phyloP scores from a whole-genome alignment of 2,797 vertebrate species.

The Lepilemur septentrionalis region DNA sequence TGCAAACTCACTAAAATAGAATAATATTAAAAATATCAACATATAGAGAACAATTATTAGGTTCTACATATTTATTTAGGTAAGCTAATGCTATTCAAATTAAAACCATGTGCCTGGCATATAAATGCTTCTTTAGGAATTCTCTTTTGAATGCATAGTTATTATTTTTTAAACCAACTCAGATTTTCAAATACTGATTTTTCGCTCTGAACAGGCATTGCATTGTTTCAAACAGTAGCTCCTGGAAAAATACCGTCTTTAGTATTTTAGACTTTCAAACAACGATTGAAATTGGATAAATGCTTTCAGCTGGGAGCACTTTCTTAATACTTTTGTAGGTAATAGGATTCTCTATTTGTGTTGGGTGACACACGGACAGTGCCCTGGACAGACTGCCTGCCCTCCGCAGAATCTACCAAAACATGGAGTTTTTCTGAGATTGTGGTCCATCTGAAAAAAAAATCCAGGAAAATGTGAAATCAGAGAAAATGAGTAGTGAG shows the following conservation, averaged over 20 bases:
- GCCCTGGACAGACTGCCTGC: neutral
- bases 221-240: slow-evolving; percentile 86
- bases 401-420: slow-evolving; percentile 30
- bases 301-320: slow-evolving; percentile 84
- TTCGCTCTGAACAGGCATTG: slow-evolving; percentile 74
- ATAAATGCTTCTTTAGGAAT: slow-evolving; percentile 75
- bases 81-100: slow-evolving; percentile 81
- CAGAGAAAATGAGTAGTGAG: neutral
- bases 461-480: slow-evolving; percentile 12
- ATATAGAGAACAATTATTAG: slow-evolving; percentile 69
- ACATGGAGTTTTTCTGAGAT: neutral
- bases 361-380: slow-evolving; percentile 58
- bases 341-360: slow-evolving; percentile 71
- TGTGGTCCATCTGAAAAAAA: neutral
- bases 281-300: slow-evolving; percentile 85
- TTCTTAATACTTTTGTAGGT: slow-evolving; percentile 83
- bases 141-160: slow-evolving; percentile 77
- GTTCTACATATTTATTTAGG: slow-evolving; percentile 80
- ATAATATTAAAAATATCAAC: slow-evolving; percentile 64
- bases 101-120: slow-evolving; percentile 80
- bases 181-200: slow-evolving; percentile 79
- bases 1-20: slow-evolving; percentile 56
- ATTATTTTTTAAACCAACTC: slow-evolving; percentile 80
- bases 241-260: slow-evolving; percentile 74
- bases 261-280: slow-evolving; percentile 81